Base-by-base conservation (phyloP, 2,113 vertebrate genomes). In the Hypocryptadius cinnamomeus region DNA sequence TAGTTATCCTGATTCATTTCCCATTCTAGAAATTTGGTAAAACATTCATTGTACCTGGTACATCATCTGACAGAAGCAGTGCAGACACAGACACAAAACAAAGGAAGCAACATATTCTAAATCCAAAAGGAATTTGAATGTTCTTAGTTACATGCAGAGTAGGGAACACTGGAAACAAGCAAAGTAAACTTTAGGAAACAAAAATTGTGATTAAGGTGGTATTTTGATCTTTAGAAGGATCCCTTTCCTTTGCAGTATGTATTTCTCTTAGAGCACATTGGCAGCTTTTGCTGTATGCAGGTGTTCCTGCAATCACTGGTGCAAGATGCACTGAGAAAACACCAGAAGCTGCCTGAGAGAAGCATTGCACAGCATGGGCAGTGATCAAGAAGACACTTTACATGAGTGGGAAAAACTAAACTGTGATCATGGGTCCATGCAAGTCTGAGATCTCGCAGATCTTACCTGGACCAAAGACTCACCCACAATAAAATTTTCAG, bases 1-100 rank as follows among this genome's bases (percentile, higher is more conserved):
- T 86, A 42, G 20, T 79, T 80, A 39, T 21, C 61, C 22, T 71
- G 70, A 45, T 89, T 22, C 0, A 2, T 74, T 81, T 92, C 48
- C 40, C 40, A 40, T 40, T 73, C 13, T 12, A 11, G 48, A 56
- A 44, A 27, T 61, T 59, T 81, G 60, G 47, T 81, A 35, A 63
- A 74, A 47, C 16, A 4, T 47, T 68, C 0, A 0, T 50, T 48
- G 23, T 70, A 40, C 33, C 15, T 65, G 14, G 2, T 35, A 1
- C 1, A 7, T 69, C 39, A 13, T 24, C 24, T 82, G 66, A 19
- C 51, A 27, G 37, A 48, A 40, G 39, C 3, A 2, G 13, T 30
- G 59, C 15, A 60, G 39, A 37, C 1, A 1, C 6, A 53, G 30
- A 33, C 42, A 15, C 5, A 3, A 56, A 85, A 18, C 39, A n/a